Base-by-base conservation (phyloP, 2,797 vertebrate species). In the Varecia variegata region DNA sequence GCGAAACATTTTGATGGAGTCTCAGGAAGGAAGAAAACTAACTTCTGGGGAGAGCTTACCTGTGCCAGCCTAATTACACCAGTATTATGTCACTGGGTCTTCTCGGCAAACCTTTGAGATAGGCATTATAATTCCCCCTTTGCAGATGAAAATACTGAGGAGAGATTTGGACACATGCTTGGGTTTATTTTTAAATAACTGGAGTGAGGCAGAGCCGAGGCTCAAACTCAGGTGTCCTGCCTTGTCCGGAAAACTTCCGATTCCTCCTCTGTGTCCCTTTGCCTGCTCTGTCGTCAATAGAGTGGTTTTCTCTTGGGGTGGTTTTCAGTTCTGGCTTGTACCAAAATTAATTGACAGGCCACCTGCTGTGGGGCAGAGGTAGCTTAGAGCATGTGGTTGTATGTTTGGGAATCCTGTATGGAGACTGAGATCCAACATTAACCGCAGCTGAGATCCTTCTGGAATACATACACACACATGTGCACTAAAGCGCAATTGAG, bases 391-490 rank as follows among this genome's bases (percentile, higher is more conserved):
- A 4, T 1, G 20, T 30, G 35, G 32, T 18, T 12, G 0, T 11
- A 13, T 54, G 56, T 52, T 40, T 52, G 47, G 18, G 13, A 43
- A 40, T 67, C 38, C 30, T 15, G 74, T 67, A 21, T n/a, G 1
- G 27, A 67, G 74, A 25, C 27, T 15, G 50, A 38, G 21, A 54
- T 35, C 18, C 74, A 52, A 12, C 58, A 43, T 18, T 14, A 21
- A 52, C 25, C 21, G 7, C 62, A 25, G 43, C 35, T 21, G 4
- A 45, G 52, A 6, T 81, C 40, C 25, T 8, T 40, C 58, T 74
- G 2, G 3, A 32, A 17, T n/a, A 9, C 65, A 30, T 1, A 7
- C 1, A 35, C 23, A 11, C 30, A 12, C 15, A 4, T 0, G 8
- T 52, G 30, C 18, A 27, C 45, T 27, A 70, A 58, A 52, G 45